Conservation (phyloP, 2,888 invertebrate genomes). For the Phaonia tiefii region DNA sequence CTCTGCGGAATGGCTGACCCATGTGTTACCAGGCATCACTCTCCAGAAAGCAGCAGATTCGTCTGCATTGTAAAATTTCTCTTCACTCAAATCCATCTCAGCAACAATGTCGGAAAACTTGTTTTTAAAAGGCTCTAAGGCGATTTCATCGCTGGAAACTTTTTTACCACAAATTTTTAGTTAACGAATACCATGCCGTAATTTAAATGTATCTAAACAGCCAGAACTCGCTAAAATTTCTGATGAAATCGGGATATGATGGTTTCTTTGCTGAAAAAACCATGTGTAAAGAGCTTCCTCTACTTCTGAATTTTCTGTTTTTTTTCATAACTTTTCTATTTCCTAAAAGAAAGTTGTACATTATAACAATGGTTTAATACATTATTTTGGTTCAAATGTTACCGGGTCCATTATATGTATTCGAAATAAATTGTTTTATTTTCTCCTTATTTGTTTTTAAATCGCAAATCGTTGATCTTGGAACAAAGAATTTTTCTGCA, state of each 20-base stretch:
- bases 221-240: conserved; percentile 60
- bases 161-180: conserved; percentile 60
- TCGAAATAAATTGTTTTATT: conserved; percentile 42
- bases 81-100: conserved; percentile 53
- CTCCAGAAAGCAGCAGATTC: conserved; percentile 69
- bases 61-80: conserved; percentile 68
- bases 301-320: conserved; percentile 62
- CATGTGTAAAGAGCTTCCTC: conserved; percentile 67
- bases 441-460: conserved; percentile 33
- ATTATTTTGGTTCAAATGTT: conserved; percentile 36
- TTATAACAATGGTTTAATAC: conserved; percentile 37
- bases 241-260: conserved; percentile 55
- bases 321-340: conserved; percentile 65
- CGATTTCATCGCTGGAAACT: conserved; percentile 46
- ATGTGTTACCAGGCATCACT: conserved; percentile 65
- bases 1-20: conserved; percentile 49
- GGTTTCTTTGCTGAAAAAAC: conserved; percentile 67
- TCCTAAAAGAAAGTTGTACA: conserved; percentile 36
- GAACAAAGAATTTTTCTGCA: conserved; percentile 35
- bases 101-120: conserved; percentile 41
- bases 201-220: conserved; percentile 64
- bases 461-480: conserved; percentile 40
- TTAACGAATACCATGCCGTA: conserved; percentile 53
- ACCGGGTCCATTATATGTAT: conserved; percentile 38
- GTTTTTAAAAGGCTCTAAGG: conserved; percentile 32